These are phyloP conservation scores for Ptychoptera albimana DNA, from an alignment of 2,888 invertebrate species.

Conservation along the genomic window DNA sequence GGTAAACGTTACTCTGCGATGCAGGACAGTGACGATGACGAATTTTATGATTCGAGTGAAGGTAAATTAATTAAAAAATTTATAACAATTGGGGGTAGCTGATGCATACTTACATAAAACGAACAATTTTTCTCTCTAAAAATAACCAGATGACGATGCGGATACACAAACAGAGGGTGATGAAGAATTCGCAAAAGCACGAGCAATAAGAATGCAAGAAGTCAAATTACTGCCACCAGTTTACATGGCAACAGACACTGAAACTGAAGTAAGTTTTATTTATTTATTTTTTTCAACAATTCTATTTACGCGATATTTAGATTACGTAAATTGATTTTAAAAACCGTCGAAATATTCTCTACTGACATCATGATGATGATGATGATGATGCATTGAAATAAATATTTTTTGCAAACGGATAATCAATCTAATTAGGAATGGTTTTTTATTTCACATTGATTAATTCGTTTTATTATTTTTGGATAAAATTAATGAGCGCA, in stretches of 20 bases:
- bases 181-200: slow-evolving; percentile 41
- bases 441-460: too few relatives aligned
- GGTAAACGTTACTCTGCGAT: slow-evolving; percentile 34
- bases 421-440: too few relatives aligned
- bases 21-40: slow-evolving; percentile 26
- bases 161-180: slow-evolving; percentile 61
- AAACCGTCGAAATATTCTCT: too few relatives aligned
- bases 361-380: too few relatives aligned
- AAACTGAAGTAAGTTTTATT: slow-evolving; percentile 47
- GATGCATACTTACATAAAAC: neutral
- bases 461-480: too few relatives aligned
- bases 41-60: slow-evolving; percentile 31
- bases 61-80: slow-evolving; percentile 23
- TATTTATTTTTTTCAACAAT: neutral
- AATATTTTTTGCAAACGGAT: too few relatives aligned
- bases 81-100: neutral
- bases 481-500: too few relatives aligned
- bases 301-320: too few relatives aligned
- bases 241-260: slow-evolving; percentile 44
- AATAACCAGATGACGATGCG: slow-evolving; percentile 46
- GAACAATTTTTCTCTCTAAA: neutral
- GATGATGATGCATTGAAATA: too few relatives aligned
- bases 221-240: slow-evolving; percentile 46
- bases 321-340: too few relatives aligned
- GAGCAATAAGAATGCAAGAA: slow-evolving; percentile 50